A percentile compares a stretch with the other conserved stretches of the same genome.
phyloP scores from a whole-genome alignment of 2,797 vertebrate genomes.

The Paguma larvata region DNA sequence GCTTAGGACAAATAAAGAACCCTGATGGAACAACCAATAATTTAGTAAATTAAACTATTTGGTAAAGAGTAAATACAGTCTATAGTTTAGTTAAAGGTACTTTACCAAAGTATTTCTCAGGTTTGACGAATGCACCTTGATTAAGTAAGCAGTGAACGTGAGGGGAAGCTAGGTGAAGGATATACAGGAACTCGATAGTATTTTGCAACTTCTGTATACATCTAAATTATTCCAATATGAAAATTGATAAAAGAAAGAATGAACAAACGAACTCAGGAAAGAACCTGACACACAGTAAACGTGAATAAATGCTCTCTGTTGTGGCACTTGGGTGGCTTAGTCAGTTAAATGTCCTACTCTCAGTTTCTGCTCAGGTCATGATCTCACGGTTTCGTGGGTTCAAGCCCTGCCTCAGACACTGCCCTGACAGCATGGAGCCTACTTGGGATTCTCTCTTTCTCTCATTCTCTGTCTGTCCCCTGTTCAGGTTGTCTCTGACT shows the following conservation, averaged over 20 bases:
- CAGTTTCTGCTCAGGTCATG: too few relatives aligned
- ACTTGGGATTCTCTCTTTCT: too few relatives aligned
- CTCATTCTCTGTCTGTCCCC: too few relatives aligned
- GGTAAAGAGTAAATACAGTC: conserved; percentile 10
- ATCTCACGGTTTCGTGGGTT: too few relatives aligned
- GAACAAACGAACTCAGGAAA: neutral
- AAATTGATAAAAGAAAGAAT: neutral
- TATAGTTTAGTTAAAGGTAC: neutral
- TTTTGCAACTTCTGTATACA: neutral
- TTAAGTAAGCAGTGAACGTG: neutral
- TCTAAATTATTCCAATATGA: conserved; percentile 9
- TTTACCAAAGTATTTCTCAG: neutral
- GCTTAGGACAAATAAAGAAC: neutral
- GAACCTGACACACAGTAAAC: neutral
- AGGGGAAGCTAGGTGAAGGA: neutral
- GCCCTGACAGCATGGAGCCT: too few relatives aligned
- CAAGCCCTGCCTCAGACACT: too few relatives aligned
- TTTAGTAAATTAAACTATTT: neutral
- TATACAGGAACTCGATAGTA: neutral
- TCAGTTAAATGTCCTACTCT: too few relatives aligned
- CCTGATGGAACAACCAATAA: neutral
- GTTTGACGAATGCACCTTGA: neutral
- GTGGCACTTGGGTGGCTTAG: too few relatives aligned
- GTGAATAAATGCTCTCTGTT: neutral
- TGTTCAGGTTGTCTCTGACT: too few relatives aligned